These are phyloP conservation scores for Chaitophorus viminalis DNA, from an alignment of 2,888 invertebrate species.

Conservation along the genomic window DNA sequence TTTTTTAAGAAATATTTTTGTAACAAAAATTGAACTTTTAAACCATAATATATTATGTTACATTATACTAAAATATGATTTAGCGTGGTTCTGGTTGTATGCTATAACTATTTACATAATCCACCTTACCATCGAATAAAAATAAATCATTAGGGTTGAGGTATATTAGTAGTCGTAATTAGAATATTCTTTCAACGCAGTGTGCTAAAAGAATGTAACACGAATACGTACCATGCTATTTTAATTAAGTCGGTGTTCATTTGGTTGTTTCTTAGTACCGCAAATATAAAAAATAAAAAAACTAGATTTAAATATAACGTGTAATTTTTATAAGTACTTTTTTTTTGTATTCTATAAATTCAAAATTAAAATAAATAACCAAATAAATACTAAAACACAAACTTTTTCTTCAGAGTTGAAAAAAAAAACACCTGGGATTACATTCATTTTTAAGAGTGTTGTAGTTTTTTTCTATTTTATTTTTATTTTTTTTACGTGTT, in stretches of 20 bases:
- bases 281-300: not conserved
- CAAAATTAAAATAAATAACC: not conserved
- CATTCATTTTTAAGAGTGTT: not conserved
- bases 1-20: no score
- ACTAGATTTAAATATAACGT: not conserved
- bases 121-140: no score
- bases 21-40: no score
- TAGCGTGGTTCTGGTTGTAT: no score
- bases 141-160: not conserved
- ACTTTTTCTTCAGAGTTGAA: not conserved
- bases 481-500: not conserved
- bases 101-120: no score
- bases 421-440: not conserved
- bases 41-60: no score
- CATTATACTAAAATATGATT: no score
- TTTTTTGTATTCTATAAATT: not conserved
- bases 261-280: not conserved
- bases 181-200: not conserved
- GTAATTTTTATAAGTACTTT: not conserved
- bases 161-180: not conserved
- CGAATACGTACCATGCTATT: not conserved
- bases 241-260: slow-evolving; percentile 17
- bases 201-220: not conserved
- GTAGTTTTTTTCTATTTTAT: no score
- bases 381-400: not conserved